Evolutionary conservation across 2,888 invertebrate species (phyloP), one percentile per base, ranked within the genome.

Genomic region (Lottia scabra): DNA sequence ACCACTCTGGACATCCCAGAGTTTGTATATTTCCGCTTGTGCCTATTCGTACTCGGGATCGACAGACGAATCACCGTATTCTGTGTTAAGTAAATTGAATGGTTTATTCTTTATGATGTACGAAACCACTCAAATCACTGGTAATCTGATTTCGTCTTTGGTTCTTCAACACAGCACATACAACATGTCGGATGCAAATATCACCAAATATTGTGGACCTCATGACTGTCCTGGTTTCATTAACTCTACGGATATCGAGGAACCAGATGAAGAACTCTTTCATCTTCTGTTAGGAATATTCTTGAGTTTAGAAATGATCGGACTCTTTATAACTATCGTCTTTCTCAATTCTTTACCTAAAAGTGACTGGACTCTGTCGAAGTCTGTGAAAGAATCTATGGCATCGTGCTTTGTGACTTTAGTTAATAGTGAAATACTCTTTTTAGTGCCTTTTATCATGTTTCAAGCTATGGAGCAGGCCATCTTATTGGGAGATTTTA

Each of bases 1-100:
- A 8, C 86, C 86, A 12, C 74, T 87, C 72, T 87, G 88, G 87
- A 85, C 84, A 1, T 82, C 85, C 0, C 85, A 87, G 80, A 79
- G 83, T 27, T 81, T 85, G n/a, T 87, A 87, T 75, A 78, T 87
- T 26, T 79, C 87, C 0, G 81, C 83, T 23, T 78, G 82, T 23
- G 85, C 87, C 26, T 78, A 76, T 73, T 82, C 83, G 6, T 81
- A 83, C 70, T 81, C 87, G 8, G 78, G 80, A 63, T 73, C 76
- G 13, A 80, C 77, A 0, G 71, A 73, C 0, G 74, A 81, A 68
- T 75, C 82, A 2, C 80, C 76, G 0, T 84, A 84, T 74, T 74
- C 78, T 1, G 78, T 84, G 27, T 73, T 87, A n/a, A 83, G 81
- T 64, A 78, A 78, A 30, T 85, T 85, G 71, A 86, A 86, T 73